Evolutionary conservation across 2,797 vertebrate species (phyloP).

Genomic region (Sebastes itinus): DNA sequence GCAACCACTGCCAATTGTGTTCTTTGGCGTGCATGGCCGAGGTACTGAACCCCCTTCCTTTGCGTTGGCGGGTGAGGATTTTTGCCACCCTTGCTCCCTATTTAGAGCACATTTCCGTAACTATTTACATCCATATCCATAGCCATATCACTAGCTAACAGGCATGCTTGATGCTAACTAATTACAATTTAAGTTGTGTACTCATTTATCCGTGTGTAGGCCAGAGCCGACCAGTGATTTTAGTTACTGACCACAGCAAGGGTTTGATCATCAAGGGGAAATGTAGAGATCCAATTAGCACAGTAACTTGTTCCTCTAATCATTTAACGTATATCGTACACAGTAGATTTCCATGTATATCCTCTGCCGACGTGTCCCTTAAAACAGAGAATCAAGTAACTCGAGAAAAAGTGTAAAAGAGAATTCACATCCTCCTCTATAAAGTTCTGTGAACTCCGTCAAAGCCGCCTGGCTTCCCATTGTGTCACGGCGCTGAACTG

Average conservation of each 20-base stretch:
- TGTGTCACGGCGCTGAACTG: constrained; percentile 70
- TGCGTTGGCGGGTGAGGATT: not conserved
- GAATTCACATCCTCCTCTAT: not conserved
- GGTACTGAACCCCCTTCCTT: not conserved
- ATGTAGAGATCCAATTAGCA: not conserved
- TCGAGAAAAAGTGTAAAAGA: not conserved
- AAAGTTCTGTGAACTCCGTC: constrained; percentile 62
- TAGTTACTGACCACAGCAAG: not conserved
- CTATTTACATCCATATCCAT: not conserved
- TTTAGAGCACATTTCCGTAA: not conserved
- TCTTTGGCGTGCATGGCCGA: not conserved
- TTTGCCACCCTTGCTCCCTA: not conserved
- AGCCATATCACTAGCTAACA: not conserved
- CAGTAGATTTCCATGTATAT: not conserved
- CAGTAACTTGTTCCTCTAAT: not conserved
- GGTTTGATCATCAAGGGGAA: not conserved
- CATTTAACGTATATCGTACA: not conserved
- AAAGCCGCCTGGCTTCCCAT: constrained; percentile 50
- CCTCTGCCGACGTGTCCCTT: not conserved
- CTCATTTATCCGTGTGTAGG: not conserved
- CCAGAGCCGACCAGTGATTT: not conserved
- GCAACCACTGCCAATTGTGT: not conserved
- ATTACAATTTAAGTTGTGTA: not conserved
- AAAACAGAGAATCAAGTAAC: not conserved
- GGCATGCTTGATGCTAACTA: not conserved